Conservation (phyloP, 1,140 invertebrate genomes). For the Achatina immaculata region DNA sequence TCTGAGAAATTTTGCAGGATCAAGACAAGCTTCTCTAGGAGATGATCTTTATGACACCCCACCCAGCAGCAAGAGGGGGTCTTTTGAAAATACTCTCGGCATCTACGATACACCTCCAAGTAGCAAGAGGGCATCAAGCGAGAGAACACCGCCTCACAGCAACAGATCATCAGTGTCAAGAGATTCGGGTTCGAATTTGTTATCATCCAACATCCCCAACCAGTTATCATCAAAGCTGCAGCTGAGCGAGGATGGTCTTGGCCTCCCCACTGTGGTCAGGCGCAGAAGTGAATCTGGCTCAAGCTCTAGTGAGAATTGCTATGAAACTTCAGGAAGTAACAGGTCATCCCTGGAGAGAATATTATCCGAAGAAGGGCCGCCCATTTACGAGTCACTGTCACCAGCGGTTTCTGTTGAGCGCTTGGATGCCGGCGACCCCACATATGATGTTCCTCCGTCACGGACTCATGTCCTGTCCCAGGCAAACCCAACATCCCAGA, state of each 20-base stretch:
- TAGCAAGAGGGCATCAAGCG: constrained; percentile 41
- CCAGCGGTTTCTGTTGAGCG: constrained; percentile 17
- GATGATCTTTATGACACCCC: constrained; percentile 53
- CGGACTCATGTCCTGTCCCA: constrained; percentile 25
- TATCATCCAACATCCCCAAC: not conserved
- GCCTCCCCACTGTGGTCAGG: not conserved
- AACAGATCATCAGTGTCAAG: constrained; percentile 35
- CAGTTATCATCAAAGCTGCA: constrained; percentile 31
- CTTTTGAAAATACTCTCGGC: constrained; percentile 27
- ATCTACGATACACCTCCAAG: constrained; percentile 58
- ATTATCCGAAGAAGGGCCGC: constrained; percentile 38
- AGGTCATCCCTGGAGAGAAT: constrained; percentile 42
- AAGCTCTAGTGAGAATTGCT: constrained; percentile 31
- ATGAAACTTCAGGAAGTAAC: constrained; percentile 42
- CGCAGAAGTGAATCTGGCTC: constrained; percentile 11
- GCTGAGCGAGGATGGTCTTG: constrained; percentile 10
- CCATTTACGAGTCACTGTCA: constrained; percentile 36
- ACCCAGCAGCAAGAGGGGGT: constrained; percentile 47
- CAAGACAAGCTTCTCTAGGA: constrained; percentile 21
- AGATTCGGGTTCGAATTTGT: constrained; percentile 19
- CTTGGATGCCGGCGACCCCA: constrained; percentile 38
- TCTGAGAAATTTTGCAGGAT: not conserved
- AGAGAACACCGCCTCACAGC: constrained; percentile 42
- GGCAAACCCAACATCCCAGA: constrained; percentile 43
- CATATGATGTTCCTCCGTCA: constrained; percentile 48